Evolutionary conservation across 1,140 invertebrate species (phyloP).

Genomic region (Temnothorax curvispinosus): DNA sequence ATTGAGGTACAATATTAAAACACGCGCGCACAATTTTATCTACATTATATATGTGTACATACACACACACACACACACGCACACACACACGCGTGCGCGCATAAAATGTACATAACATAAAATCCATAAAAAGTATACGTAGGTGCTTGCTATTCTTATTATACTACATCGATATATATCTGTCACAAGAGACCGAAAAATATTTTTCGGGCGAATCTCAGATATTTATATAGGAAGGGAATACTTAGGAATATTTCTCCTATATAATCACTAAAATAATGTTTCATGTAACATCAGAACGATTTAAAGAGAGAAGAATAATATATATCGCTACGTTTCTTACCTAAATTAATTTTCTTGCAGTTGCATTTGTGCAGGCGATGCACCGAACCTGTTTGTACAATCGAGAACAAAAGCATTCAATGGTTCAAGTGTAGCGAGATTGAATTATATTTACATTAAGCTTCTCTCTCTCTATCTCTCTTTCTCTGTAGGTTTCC

Average conservation of each 20-base stretch:
- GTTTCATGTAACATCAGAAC: neutral
- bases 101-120: neutral
- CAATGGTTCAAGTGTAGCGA: neutral
- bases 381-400: neutral
- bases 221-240: neutral
- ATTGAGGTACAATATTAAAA: constrained; percentile 18
- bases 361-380: neutral
- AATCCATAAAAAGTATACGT: neutral
- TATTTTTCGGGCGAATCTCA: neutral
- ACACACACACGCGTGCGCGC: too few relatives aligned
- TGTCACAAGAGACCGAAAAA: neutral
- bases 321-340: neutral
- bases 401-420: neutral
- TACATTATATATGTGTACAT: neutral
- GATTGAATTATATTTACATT: neutral
- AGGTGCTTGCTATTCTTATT: neutral
- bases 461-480: neutral
- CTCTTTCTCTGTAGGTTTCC: neutral
- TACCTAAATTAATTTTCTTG: neutral
- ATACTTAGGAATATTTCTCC: neutral
- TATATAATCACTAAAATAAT: neutral
- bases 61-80: neutral
- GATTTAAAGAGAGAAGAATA: neutral
- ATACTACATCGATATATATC: neutral
- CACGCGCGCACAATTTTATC: neutral